Evolutionary conservation across 1,140 invertebrate genomes (phyloP).

Genomic region (Apolygus lucorum): DNA sequence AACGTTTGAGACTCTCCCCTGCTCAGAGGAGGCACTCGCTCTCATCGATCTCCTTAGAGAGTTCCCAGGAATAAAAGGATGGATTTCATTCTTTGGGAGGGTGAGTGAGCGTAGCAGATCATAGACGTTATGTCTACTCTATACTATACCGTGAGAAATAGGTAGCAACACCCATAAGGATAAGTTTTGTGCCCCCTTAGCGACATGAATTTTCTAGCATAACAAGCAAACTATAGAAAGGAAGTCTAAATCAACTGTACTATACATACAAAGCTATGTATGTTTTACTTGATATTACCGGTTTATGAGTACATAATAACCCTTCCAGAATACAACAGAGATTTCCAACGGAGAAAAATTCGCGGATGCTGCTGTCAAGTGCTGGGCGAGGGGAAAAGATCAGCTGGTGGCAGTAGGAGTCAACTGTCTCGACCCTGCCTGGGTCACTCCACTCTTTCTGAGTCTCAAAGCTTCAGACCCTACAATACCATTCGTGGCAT

Average conservation of each 20-base stretch:
- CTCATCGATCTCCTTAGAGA: slow-evolving; percentile 64
- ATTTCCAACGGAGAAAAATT: slow-evolving; percentile 74
- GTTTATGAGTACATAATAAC: no score
- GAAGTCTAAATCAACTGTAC: no score
- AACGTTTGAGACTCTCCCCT: slow-evolving; percentile 84
- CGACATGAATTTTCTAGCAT: no score
- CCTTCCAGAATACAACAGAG: no score
- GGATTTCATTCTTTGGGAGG: slow-evolving; percentile 65
- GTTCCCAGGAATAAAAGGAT: slow-evolving; percentile 63
- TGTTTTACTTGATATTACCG: no score
- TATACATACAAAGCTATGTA: no score
- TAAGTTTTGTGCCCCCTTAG: no score
- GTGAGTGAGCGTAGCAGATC: no score
- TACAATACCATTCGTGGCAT: slow-evolving; percentile 53
- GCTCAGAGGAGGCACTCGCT: slow-evolving; percentile 68
- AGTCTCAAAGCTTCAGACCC: slow-evolving; percentile 42
- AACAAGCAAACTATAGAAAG: no score
- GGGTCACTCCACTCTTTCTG: slow-evolving; percentile 48
- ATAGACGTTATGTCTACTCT: no score
- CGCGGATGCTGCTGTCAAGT: slow-evolving; percentile 47
- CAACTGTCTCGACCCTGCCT: slow-evolving; percentile 67
- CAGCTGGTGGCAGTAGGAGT: slow-evolving; percentile 72
- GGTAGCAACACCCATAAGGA: no score
- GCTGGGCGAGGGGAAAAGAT: slow-evolving; percentile 52
- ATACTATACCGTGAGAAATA: no score